phyloP scores from a whole-genome alignment of 2,113 vertebrate genomes.

The Trinectes maculatus region DNA sequence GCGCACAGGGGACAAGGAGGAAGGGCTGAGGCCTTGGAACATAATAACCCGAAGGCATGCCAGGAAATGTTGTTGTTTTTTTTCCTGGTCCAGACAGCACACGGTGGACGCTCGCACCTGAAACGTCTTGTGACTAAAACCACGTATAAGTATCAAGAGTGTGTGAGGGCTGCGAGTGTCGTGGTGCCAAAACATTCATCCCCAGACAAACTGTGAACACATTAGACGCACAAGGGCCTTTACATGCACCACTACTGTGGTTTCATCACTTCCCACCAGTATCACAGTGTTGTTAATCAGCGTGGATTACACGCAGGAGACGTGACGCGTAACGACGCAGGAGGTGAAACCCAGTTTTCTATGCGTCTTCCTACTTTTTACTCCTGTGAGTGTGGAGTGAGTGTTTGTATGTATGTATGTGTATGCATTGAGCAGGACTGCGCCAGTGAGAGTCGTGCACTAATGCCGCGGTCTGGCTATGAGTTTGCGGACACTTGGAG shows the following conservation, averaged over 20 bases:
- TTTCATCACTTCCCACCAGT: too few relatives aligned
- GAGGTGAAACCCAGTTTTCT: neutral
- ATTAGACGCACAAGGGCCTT: neutral
- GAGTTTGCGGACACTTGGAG: too few relatives aligned
- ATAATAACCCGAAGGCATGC: slow-evolving; percentile 30
- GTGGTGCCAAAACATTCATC: too few relatives aligned
- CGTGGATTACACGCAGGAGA: slow-evolving; percentile 4
- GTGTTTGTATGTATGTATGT: too few relatives aligned
- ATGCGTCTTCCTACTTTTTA: too few relatives aligned
- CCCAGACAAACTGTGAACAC: neutral
- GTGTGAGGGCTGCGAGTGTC: too few relatives aligned
- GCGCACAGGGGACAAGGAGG: slow-evolving; percentile 15
- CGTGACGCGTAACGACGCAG: neutral
- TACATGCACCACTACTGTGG: neutral
- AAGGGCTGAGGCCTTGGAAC: slow-evolving; percentile 49
- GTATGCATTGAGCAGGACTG: too few relatives aligned
- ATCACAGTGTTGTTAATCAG: neutral
- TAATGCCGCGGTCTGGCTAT: too few relatives aligned
- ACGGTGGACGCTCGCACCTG: slow-evolving; percentile 25
- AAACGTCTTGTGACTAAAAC: neutral
- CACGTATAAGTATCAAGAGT: too few relatives aligned
- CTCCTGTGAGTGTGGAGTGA: too few relatives aligned
- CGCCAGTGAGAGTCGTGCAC: too few relatives aligned
- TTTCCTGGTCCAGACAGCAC: slow-evolving; percentile 26
- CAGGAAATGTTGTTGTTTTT: slow-evolving; percentile 42